Conservation (phyloP, 2,113 vertebrate genomes). For the Oryctolagus cuniculus region mOryCun1.1 NC_091441.1:89028001-89028500, state of each 20-base stretch:
- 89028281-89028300: not conserved
- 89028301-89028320: not conserved
- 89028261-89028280: not conserved
- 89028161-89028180: not conserved
- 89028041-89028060: too few species aligned
- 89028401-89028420: not conserved
- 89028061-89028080: too few species aligned
- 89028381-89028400: not conserved
- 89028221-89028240: not conserved
- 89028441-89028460: not conserved
- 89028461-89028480: not conserved
- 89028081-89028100: too few species aligned
- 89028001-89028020: not conserved
- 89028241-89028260: not conserved
- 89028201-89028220: not conserved
- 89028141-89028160: not conserved
- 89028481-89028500: not conserved
- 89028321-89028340: slow-evolving; percentile 27
- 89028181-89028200: not conserved
- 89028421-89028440: not conserved
- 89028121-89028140: too few species aligned
- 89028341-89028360: slow-evolving; percentile 36
- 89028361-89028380: not conserved
- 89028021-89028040: too few species aligned
- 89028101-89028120: too few species aligned